phyloP scores from a whole-genome alignment of 2,888 invertebrate species.

The Noctua pronuba region DNA sequence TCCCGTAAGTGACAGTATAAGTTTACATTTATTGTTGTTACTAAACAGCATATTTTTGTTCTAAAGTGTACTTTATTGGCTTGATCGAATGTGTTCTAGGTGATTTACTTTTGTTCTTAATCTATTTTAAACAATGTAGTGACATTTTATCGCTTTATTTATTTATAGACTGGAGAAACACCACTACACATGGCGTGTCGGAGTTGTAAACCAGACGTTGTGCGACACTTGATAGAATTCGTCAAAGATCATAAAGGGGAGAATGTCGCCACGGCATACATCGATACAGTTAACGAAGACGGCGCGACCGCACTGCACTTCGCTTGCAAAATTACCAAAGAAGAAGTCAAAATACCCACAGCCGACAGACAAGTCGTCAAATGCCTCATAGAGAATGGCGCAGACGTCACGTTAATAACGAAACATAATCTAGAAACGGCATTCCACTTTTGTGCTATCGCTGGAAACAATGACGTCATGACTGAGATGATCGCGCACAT shows the following conservation, averaged over 20 bases:
- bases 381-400: constrained; percentile 96
- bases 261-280: constrained; percentile 95
- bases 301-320: constrained; percentile 98
- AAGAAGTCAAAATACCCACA: constrained; percentile 93
- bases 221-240: constrained; percentile 95
- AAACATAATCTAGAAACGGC: constrained; percentile 97
- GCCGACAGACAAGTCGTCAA: constrained; percentile 97
- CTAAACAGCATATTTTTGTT: too few relatives aligned
- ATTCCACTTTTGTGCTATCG: constrained; percentile 98
- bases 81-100: too few relatives aligned
- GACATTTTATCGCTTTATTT: background rate
- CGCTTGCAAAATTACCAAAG: constrained; percentile 96
- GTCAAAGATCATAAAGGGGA: constrained; percentile 94
- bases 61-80: too few relatives aligned
- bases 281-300: constrained; percentile 96
- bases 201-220: constrained; percentile 96
- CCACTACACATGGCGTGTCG: constrained; percentile 98
- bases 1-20: too few relatives aligned
- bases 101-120: background rate
- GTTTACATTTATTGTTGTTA: too few relatives aligned
- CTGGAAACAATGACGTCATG: constrained; percentile 98
- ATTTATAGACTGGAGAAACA: constrained; percentile 96
- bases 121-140: background rate
- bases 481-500: constrained; percentile 98
- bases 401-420: constrained; percentile 96